Evolutionary conservation across 2,888 invertebrate species (phyloP), one percentile per base, ranked within the genome.

Genomic region (Eristalinus aeneus): DNA sequence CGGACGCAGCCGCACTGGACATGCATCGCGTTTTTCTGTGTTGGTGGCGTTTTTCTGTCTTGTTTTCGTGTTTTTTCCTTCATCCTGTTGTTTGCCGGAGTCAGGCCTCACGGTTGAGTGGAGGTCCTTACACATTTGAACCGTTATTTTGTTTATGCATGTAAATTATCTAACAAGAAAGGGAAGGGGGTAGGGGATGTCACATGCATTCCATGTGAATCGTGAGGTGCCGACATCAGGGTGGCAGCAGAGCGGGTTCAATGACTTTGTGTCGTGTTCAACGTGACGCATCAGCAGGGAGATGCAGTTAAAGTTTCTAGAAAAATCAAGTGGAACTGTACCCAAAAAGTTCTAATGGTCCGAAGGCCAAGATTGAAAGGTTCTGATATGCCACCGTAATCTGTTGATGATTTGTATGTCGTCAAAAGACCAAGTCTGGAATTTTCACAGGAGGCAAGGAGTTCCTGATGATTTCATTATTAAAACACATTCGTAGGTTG

Each of bases 1-100:
- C 61, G 23, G 53, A 22, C 34, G 60, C 69, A 56, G 23, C 16
- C 63, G 46, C 64, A 46, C 46, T 46, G 74, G 60, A 16, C 46
- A 46, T 46, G 46, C 46, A 46, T 46, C 46, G 16, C 46, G 46
- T n/a, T n/a, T n/a, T n/a, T n/a, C n/a, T n/a, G 46, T 46, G 46
- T 46, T 46, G 46, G 46, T 46, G 46, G 46, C 46, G 46, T 46
- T 46, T 46, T 46, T 46, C 46, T 46, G 46, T 16, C 46, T 46
- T 46, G 46, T 46, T 6, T n/a, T 16, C n/a, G 39, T 27, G 2
- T 27, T 27, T 27, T 27, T 27, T 27, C 27, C 27, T 27, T 5
- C 27, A 3, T 27, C 5, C 27, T 2, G 46, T 16, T 46, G 46
- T 8, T 9, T 46, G 46, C 16, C 16, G 46, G 8, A 46, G 46